Evolutionary conservation across 1,140 invertebrate species (phyloP).

Genomic region (Uloborus diversus): DNA sequence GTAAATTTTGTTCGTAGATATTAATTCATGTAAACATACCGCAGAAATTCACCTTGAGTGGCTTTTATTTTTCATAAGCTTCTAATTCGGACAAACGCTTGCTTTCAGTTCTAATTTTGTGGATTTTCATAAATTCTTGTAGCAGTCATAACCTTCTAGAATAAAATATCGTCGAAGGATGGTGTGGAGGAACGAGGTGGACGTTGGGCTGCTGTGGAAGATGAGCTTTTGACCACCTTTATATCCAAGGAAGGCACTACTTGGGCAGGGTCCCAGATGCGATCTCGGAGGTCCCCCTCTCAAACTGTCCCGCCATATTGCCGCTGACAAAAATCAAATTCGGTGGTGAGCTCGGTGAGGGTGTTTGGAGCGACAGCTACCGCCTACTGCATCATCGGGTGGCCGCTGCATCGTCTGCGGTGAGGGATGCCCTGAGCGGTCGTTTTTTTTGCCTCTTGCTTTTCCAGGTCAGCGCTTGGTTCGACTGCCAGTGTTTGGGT

Average conservation of each 20-base stretch:
- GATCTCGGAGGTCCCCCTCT: background rate
- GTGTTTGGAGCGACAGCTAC: background rate
- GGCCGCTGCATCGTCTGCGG: constrained; percentile 3
- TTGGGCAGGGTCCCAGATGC: constrained; percentile 1
- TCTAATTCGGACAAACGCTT: too few relatives aligned
- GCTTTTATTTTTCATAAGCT: too few relatives aligned
- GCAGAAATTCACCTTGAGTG: too few relatives aligned
- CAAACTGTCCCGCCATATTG: constrained; percentile 35
- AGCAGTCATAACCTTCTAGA: too few relatives aligned
- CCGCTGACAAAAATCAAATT: constrained; percentile 5
- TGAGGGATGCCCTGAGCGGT: background rate
- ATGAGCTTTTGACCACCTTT: too few relatives aligned
- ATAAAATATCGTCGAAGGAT: too few relatives aligned
- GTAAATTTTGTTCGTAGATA: too few relatives aligned
- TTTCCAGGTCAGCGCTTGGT: constrained; percentile 38
- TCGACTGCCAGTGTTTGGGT: constrained; percentile 36
- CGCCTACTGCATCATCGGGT: background rate
- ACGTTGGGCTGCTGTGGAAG: too few relatives aligned
- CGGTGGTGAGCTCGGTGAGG: background rate
- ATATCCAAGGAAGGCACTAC: constrained; percentile 3
- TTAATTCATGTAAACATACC: too few relatives aligned
- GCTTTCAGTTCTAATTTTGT: too few relatives aligned
- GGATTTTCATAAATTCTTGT: too few relatives aligned
- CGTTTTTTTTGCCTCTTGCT: constrained; percentile 11
- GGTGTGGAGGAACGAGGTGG: too few relatives aligned